A percentile compares a stretch with the other conserved stretches of the same genome.
phyloP scores from a whole-genome alignment of 2,797 vertebrate species.

The Malacoctenus gilli region DNA sequence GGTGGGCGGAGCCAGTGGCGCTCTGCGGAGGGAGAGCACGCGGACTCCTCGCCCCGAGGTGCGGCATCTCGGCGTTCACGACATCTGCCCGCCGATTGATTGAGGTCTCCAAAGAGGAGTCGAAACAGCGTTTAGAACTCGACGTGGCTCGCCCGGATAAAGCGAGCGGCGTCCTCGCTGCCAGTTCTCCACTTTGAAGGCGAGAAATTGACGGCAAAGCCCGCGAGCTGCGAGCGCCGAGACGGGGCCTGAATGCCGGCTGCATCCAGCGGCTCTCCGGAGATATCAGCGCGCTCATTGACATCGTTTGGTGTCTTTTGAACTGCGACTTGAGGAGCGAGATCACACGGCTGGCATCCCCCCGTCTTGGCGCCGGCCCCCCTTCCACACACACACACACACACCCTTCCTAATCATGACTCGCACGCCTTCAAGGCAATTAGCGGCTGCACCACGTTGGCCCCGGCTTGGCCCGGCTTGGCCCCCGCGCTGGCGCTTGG shows the following conservation, averaged over 20 bases:
- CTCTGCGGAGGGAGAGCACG: no score
- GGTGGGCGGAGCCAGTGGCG: no score
- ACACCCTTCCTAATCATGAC: slow-evolving; percentile 28
- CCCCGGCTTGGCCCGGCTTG: slow-evolving; percentile 28
- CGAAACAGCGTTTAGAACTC: slow-evolving; percentile 35
- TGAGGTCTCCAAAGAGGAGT: slow-evolving; percentile 14
- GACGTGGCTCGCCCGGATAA: slow-evolving; percentile 33
- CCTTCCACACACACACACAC: not conserved
- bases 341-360: slow-evolving; percentile 51
- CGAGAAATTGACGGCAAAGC: slow-evolving; percentile 7
- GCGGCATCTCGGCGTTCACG: no score
- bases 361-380: slow-evolving; percentile 8
- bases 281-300: slow-evolving; percentile 42
- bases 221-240: slow-evolving; percentile 24
- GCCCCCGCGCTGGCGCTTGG: slow-evolving; percentile 14
- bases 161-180: no score
- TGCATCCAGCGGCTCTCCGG: slow-evolving; percentile 40
- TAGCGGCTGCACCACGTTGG: slow-evolving; percentile 31
- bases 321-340: slow-evolving; percentile 43
- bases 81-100: not conserved
- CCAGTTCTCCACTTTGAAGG: slow-evolving; percentile 45
- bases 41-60: no score
- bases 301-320: slow-evolving; percentile 50
- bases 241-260: slow-evolving; percentile 31
- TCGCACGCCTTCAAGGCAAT: slow-evolving; percentile 53